Base-by-base conservation (phyloP, 2,888 invertebrate species). In the Ceratothoa steindachneri region DNA sequence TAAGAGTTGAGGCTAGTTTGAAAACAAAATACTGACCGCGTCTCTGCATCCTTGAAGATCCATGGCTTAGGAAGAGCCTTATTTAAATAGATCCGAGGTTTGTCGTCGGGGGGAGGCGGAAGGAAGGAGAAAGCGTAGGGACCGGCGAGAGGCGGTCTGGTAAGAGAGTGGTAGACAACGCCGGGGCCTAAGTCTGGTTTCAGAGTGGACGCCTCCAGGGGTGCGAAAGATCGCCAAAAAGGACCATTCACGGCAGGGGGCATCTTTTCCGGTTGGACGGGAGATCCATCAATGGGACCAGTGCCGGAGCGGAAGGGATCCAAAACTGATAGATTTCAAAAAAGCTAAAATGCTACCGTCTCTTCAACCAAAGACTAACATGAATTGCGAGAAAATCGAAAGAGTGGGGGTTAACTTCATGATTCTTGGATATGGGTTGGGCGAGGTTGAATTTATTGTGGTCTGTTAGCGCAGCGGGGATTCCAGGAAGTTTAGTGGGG, bases 121-220 rank as follows among this genome's bases (percentile, higher is more conserved):
- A 93, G 89, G 73, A 93, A 88, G 82, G 93, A 93, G 87, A 94
- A 95, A 73, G 94, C 94, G 84, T 93, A 95, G 30, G 93, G 94
- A 30, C 94, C 95, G 22, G 93, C 93, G 81, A 91, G 85, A 15
- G 94, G 93, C 15, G 93, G 91, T 80, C 93, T 87, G 0, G 82
- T 82, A 7, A 80, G 77, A 30, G 80, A 69, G 30, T 74, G 70
- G 67, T 81, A 80, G 78, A 81, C 78, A 65, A 84, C 81, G 82
- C 84, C 81, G 85, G 87, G 87, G 80, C 87, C 87, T 81, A 86
- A 84, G 82, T 87, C 87, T 76, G 87, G 86, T 81, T 82, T 82
- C 76, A 83, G 69, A 12, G 81, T 81, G n/a, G 82, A 77, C 15
- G 70, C 69, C 4, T 70, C 74, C 7, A 67, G 27, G 7, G 73